These are phyloP conservation scores for Sweltsa coloradensis DNA, from an alignment of 1,140 invertebrate genomes.

Conservation along the genomic window DNA sequence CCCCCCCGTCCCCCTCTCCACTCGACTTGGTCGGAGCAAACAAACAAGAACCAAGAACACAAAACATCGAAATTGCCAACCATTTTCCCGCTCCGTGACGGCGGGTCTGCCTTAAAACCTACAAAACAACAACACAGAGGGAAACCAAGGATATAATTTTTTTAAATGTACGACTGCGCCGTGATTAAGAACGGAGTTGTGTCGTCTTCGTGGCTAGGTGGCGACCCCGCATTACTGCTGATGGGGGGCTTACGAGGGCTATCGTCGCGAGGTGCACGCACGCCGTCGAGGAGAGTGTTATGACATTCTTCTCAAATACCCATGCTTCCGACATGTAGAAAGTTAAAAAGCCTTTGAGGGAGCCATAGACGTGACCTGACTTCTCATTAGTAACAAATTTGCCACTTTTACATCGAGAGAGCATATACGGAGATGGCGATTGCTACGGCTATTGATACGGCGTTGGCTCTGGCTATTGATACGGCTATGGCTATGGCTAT, in stretches of 20 bases:
- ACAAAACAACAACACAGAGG: conserved; percentile 6
- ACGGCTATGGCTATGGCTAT: too few species aligned
- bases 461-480: too few species aligned
- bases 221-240: too few species aligned
- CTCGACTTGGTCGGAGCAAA: not conserved
- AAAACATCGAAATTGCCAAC: conserved; percentile 10
- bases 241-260: too few species aligned
- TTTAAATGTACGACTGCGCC: not conserved
- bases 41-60: conserved; percentile 5
- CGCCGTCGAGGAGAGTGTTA: too few species aligned
- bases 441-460: too few species aligned
- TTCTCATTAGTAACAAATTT: not conserved
- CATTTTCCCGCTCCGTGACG: conserved; percentile 1
- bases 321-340: too few species aligned
- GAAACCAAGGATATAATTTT: not conserved
- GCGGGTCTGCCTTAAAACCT: not conserved
- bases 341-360: conserved; percentile 3
- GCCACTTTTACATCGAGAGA: too few species aligned
- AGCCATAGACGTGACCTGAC: not conserved
- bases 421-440: too few species aligned
- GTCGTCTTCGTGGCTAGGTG: conserved; percentile 4
- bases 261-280: too few species aligned
- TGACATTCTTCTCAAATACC: too few species aligned
- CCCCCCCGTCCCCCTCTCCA: not conserved
- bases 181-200: not conserved